phyloP scores from a whole-genome alignment of 2,113 vertebrate species.

The Lutjanus erythropterus region DNA sequence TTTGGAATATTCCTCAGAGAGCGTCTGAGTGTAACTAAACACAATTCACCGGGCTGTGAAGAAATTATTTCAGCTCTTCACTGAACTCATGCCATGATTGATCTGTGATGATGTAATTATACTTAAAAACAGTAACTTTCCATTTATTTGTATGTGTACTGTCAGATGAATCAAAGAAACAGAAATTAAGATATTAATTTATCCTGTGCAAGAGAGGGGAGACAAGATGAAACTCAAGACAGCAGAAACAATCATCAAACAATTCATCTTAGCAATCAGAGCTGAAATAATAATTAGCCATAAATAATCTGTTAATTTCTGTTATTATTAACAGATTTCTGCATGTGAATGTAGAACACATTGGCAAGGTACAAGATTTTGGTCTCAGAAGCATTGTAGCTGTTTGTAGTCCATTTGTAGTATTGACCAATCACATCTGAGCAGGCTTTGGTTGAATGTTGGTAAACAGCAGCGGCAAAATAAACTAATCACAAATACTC shows the following conservation, averaged over 20 bases:
- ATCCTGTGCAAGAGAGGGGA: not conserved
- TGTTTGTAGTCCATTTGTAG: too few relatives aligned
- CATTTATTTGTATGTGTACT: not conserved
- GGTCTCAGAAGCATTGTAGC: too few relatives aligned
- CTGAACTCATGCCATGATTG: not conserved
- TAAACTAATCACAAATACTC: too few relatives aligned
- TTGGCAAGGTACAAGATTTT: too few relatives aligned
- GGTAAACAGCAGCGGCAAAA: too few relatives aligned
- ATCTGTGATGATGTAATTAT: not conserved
- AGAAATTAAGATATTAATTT: not conserved
- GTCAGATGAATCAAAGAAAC: not conserved
- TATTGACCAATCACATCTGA: too few relatives aligned
- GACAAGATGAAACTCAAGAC: not conserved
- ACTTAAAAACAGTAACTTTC: not conserved
- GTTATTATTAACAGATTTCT: too few relatives aligned
- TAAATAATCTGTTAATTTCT: too few relatives aligned
- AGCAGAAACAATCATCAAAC: not conserved
- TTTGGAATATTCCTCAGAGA: conserved; percentile 45
- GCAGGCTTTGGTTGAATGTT: too few relatives aligned
- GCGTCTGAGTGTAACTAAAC: conserved; percentile 36
- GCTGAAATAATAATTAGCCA: not conserved
- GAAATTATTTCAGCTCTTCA: conserved; percentile 32
- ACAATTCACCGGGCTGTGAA: conserved; percentile 27
- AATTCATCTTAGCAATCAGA: not conserved
- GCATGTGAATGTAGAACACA: too few relatives aligned